Evolutionary conservation across 2,888 invertebrate genomes (phyloP), one percentile per base, ranked within the genome.

Genomic region (Rhagophthalmus giganteus): DNA sequence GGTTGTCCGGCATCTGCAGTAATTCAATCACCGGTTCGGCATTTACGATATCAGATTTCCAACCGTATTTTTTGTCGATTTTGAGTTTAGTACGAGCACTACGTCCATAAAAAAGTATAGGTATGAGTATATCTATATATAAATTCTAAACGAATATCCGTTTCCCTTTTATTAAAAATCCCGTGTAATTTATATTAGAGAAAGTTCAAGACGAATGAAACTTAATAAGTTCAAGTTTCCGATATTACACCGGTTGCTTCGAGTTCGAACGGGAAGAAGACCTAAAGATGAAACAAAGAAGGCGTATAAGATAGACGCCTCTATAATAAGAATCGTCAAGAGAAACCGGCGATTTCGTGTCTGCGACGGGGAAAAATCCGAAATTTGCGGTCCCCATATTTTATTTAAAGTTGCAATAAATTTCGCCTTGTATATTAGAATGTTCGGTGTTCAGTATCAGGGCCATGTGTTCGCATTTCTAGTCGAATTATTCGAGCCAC

Each of bases 401-500:
- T 50, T 44, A 50, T 47, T 47, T 39, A 45, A 47, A 42, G 45
- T 47, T 47, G 42, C 25, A 41, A 52, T 52, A 52, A 47, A 52
- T 52, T 52, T 28, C 20, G 39, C 41, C 37, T 41, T 41, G 52
- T 47, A 42, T 47, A 52, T 52, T 52, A 52, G 52, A 52, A 38
- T 42, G 52, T 52, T 52, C 52, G 39, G 35, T 53, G 44, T 50
- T 50, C 42, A 38, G 42, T 42, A 42, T 42, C 46, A 32, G 54
- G 55, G 58, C 58, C 60, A 58, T 60, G 60, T 60, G 58, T 58
- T 58, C 55, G 55, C 57, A 57, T 57, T 59, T 53, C 48, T 47
- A 49, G 48, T 48, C 59, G 58, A 60, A 60, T 58, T 60, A 60
- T 60, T 58, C 59, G 59, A 56, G 52, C 59, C 59, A 60, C 59